Conservation (phyloP, 2,888 invertebrate genomes). For the Drosophila mulleri region DNA sequence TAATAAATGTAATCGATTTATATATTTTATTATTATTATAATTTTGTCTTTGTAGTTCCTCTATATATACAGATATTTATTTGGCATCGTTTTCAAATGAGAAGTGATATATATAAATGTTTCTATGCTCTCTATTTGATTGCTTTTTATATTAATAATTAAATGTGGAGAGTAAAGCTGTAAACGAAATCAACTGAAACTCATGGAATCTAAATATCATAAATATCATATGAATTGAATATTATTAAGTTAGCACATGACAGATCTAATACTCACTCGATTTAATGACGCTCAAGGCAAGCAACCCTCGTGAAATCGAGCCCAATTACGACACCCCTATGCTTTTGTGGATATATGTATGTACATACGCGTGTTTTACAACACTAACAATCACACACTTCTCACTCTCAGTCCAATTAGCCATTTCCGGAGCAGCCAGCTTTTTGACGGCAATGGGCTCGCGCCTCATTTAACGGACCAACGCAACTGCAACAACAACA, state of each 20-base stretch:
- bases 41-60: no score
- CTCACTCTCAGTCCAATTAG: slow-evolving; percentile 66
- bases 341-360: background rate
- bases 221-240: background rate
- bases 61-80: no score
- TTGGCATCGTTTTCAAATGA: no score
- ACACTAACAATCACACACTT: slow-evolving; percentile 47
- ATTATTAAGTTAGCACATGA: background rate
- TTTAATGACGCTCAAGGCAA: slow-evolving; percentile 2
- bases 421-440: slow-evolving; percentile 70
- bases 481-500: slow-evolving; percentile 19
- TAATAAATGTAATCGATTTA: no score
- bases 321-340: slow-evolving; percentile 45
- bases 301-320: slow-evolving; percentile 41
- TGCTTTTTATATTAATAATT: background rate
- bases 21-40: background rate
- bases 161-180: background rate
- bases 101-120: background rate
- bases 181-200: background rate
- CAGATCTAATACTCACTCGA: slow-evolving; percentile 14
- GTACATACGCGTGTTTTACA: slow-evolving; percentile 33
- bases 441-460: slow-evolving; percentile 54
- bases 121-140: background rate
- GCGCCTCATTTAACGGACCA: slow-evolving; percentile 53
- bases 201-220: background rate